Evolutionary conservation across 2,888 invertebrate species (phyloP).

Genomic region (Drosophila robusta): DNA sequence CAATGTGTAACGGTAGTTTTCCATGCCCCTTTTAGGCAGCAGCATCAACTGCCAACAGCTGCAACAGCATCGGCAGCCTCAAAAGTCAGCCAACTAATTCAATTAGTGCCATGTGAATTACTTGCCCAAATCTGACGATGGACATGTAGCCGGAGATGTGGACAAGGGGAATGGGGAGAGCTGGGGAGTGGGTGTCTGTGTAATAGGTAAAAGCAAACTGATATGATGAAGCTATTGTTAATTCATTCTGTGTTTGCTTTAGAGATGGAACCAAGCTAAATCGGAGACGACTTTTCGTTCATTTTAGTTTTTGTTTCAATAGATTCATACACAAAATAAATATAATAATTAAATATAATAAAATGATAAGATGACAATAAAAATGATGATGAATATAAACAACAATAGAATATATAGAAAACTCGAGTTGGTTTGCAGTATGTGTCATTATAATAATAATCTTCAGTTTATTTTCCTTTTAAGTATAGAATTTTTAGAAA

Average conservation of each 20-base stretch:
- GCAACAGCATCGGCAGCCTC: constrained; percentile 38
- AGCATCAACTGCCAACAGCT: constrained; percentile 7
- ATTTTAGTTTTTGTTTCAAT: too few species aligned
- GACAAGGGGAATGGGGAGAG: neutral
- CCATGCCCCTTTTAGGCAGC: constrained; percentile 17
- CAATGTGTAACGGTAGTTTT: constrained; percentile 61
- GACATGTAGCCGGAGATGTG: constrained; percentile 2
- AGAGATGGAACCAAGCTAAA: constrained; percentile 27
- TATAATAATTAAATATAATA: too few species aligned
- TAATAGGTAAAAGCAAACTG: constrained; percentile 26
- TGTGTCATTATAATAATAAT: too few species aligned
- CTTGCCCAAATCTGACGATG: constrained; percentile 55
- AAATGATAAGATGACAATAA: too few species aligned
- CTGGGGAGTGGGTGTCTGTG: neutral
- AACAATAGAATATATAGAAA: too few species aligned
- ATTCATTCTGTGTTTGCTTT: constrained; percentile 31
- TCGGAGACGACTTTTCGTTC: too few species aligned
- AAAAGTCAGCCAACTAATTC: constrained; percentile 79
- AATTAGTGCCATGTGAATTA: constrained; percentile 81
- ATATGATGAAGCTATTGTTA: constrained; percentile 52
- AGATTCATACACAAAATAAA: too few species aligned
- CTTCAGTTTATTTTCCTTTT: too few species aligned
- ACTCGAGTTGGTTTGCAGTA: too few species aligned
- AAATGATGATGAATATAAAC: too few species aligned
- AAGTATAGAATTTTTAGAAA: too few species aligned